Percentiles rank a stretch among this genome's conserved stretches.
Evolutionary conservation across 2,113 vertebrate genomes (phyloP).

Genomic region (Podarcis muralis): DNA sequence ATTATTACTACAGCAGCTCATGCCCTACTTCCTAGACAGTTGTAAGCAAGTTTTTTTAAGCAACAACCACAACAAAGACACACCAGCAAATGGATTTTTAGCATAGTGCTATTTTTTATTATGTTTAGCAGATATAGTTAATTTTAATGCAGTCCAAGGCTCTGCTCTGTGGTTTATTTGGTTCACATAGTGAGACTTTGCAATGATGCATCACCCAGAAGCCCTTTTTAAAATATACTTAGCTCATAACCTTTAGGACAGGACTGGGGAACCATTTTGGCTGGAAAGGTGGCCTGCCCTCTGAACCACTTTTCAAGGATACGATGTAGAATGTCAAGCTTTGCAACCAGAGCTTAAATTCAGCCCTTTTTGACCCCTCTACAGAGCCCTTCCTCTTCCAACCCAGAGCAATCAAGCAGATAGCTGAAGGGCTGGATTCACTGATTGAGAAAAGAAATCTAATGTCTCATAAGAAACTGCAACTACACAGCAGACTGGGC

Average conservation of each 20-base stretch:
- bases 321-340: too few species aligned
- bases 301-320: too few species aligned
- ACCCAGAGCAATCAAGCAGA: background rate
- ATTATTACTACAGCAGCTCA: slow-evolving; percentile 65
- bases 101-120: background rate
- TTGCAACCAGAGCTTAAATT: too few species aligned
- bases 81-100: background rate
- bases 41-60: slow-evolving; percentile 65
- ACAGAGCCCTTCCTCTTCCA: background rate
- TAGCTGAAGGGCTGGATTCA: background rate
- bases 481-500: background rate
- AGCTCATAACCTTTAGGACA: background rate
- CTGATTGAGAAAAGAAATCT: background rate
- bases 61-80: too few species aligned
- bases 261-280: too few species aligned
- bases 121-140: background rate
- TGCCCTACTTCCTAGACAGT: slow-evolving; percentile 62
- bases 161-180: background rate
- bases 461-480: background rate
- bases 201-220: background rate
- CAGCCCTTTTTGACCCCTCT: background rate
- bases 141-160: background rate
- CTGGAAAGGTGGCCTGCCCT: too few species aligned
- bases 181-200: background rate
- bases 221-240: background rate